phyloP scores from a whole-genome alignment of 2,888 invertebrate genomes.

The Sepiola atlantica region DNA sequence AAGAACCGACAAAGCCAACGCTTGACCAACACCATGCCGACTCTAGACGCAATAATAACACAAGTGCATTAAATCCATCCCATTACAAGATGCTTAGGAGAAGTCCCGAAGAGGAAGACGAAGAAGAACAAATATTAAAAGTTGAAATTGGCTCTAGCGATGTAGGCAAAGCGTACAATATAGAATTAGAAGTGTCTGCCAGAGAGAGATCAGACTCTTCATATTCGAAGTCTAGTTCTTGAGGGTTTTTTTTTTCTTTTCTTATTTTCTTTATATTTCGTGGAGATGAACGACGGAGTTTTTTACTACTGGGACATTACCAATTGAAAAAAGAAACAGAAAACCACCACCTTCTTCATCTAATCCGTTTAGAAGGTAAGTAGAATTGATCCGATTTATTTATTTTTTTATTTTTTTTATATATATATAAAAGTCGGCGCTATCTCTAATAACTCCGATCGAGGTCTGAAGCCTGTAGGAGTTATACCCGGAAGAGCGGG shows the following conservation, averaged over 20 bases:
- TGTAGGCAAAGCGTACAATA: constrained; percentile 55
- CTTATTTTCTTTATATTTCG: background rate
- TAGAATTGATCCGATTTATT: background rate
- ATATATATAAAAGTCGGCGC: too few species aligned
- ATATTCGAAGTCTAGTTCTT: constrained; percentile 33
- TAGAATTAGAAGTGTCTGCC: constrained; percentile 51
- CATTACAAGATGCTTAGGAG: background rate
- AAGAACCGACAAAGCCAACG: background rate
- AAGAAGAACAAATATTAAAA: constrained; percentile 63
- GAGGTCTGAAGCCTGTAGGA: too few species aligned
- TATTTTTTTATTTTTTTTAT: background rate
- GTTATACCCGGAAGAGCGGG: too few species aligned
- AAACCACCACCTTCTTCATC: background rate
- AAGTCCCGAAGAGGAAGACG: constrained; percentile 33
- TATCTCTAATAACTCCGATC: too few species aligned
- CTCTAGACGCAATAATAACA: background rate
- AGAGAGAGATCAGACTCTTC: constrained; percentile 35
- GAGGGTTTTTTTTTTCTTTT: background rate
- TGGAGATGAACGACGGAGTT: background rate
- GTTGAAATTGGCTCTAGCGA: constrained; percentile 60
- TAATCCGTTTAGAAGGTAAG: background rate
- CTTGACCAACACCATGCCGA: background rate
- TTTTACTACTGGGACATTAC: background rate
- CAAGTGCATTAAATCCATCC: constrained; percentile 4
- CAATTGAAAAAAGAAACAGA: background rate